Evolutionary conservation across 2,113 vertebrate species (phyloP).

Genomic region (Nycticorax nycticorax): DNA sequence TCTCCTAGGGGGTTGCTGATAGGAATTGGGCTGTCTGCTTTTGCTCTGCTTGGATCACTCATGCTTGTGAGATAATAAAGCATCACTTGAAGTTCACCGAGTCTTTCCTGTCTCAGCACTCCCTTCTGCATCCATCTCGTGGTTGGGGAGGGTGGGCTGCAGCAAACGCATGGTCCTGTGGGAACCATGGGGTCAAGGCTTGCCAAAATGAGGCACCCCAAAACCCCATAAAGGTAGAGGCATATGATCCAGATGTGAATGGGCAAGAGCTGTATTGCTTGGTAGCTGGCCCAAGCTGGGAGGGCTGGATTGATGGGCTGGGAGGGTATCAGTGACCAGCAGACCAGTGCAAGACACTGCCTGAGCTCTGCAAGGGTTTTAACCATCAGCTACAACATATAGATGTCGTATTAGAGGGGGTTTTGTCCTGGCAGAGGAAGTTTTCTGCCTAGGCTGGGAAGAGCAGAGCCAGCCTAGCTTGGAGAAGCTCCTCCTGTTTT

Average conservation of each 20-base stretch:
- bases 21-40: neutral
- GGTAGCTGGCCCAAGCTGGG: neutral
- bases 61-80: neutral
- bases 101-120: neutral
- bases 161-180: accelerated
- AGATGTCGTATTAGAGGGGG: accelerated
- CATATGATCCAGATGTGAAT: accelerated
- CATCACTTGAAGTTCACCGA: neutral
- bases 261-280: neutral
- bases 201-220: neutral
- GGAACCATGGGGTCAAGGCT: neutral
- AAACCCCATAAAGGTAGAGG: neutral
- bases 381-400: neutral
- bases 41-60: neutral
- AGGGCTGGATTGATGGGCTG: neutral
- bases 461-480: neutral
- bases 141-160: neutral
- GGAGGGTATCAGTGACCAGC: neutral
- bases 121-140: accelerated
- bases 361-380: neutral
- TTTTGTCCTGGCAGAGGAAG: neutral
- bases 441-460: neutral
- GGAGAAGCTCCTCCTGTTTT: neutral
- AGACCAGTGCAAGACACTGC: neutral
- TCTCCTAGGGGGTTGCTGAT: neutral